Base-by-base conservation (phyloP, 2,797 vertebrate species). In the Novumbra hubbsi region DNA sequence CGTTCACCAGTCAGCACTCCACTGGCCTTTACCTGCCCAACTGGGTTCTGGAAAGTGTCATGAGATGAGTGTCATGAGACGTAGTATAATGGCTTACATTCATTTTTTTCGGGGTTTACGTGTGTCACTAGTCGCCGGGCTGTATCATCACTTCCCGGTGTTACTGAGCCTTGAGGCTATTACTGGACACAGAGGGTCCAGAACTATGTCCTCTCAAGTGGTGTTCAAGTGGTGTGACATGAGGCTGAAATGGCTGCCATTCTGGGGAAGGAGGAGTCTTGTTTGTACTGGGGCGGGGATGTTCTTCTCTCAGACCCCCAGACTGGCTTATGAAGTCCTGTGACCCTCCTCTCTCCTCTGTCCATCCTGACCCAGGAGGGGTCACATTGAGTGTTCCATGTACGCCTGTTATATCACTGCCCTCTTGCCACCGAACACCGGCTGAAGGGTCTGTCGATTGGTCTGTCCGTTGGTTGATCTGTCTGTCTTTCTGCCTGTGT, bases 311-410 rank as follows among this genome's bases (percentile, higher is more conserved):
- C 9, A 55, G 55, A 38, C 65, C 85, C 76, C 71, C 69, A 86
- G 76, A 79, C 85, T 90, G 90, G 90, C 92, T 92, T 88, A 88
- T 71, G 85, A 89, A 78, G 82, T 89, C 90, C 92, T 88, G 83
- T 87, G 84, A 75, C 85, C 83, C 86, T 85, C 84, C 85, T 82
- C 83, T 77, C 12, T 72, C 72, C 80, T 84, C 87, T 88, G 76
- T 41, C 21, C 9, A 74, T 72, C 72, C 72, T 81, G 50, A 5
- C 75, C 78, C 73, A 79, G 81, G 84, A 78, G 52, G 73, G 65
- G 70, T 16, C 76, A 76, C 27, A 68, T 34, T 34, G 32, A 34
- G 32, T 34, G 2, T 5, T 34, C 32, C 32, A 34, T 34, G 32
- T 2, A 48, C 76, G 78, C 68, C 70, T 57, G 55, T 24, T 49